Evolutionary conservation across 2,888 invertebrate genomes (phyloP), one percentile per base, ranked within the genome.

Genomic region (Drosophila putrida): DNA sequence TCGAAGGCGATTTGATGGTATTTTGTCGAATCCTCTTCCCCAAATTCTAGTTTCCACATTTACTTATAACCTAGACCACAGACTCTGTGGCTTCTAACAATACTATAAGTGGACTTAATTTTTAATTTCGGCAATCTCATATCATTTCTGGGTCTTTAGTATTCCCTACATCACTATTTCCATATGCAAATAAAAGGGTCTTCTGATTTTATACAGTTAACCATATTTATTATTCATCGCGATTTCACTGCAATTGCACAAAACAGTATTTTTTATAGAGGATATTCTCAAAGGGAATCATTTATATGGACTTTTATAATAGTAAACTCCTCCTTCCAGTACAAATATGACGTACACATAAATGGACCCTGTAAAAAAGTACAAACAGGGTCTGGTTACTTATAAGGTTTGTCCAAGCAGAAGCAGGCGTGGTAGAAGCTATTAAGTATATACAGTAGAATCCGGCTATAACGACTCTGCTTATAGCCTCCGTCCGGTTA

Each of bases 141-240:
- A 9, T 2, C 3, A 5, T 10, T 46, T 10, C n/a, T 0, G 2
- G 36, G n/a, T 38, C n/a, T 13, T 0, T 2, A 6, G 13, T 6
- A 38, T n/a, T 13, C 36, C 11, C 15, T 33, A 25, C 28, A 50
- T 31, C 20, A 27, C 1, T 44, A 25, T 8, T 25, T 25, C 36
- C 11, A 36, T 33, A 13, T 6, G 13, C 36, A 13, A 5, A 15
- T 36, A 4, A 9, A 6, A 33, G 33, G 35, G 13, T 8, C 33
- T 65, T 38, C 53, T 53, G 43, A 62, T 78, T 81, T 57, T 61
- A 54, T 65, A 59, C 63, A 70, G 58, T 58, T 82, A 67, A 69
- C 77, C 77, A 79, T 85, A 82, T 79, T 73, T 64, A 71, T 60
- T 73, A 63, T 65, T 43, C 41, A 61, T 63, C 54, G 67, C 60